Conservation (phyloP, 2,888 invertebrate species). For the Plebejus anna region DNA sequence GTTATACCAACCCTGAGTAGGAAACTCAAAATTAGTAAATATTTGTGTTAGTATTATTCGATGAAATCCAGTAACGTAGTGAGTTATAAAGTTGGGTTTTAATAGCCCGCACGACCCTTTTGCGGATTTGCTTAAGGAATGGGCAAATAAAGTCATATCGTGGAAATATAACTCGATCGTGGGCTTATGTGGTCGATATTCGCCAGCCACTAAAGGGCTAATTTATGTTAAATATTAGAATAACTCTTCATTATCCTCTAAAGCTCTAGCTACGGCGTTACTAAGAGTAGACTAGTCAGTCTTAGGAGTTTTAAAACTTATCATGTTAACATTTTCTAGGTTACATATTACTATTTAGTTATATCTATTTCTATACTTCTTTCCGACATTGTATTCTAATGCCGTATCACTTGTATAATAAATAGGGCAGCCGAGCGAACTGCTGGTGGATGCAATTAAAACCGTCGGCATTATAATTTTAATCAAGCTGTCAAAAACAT, state of each 20-base stretch:
- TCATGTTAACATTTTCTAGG: too few relatives aligned
- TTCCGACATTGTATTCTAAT: not conserved
- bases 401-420: not conserved
- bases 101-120: constrained; percentile 17
- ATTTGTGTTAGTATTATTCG: constrained; percentile 11
- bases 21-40: not conserved
- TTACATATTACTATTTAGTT: too few relatives aligned
- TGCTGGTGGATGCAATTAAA: not conserved
- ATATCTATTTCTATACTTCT: not conserved
- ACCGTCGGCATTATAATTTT: not conserved
- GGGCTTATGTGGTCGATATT: constrained; percentile 12
- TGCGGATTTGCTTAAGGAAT: constrained; percentile 31
- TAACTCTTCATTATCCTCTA: not conserved
- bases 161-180: constrained; percentile 27
- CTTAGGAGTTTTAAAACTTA: too few relatives aligned
- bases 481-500: constrained; percentile 13
- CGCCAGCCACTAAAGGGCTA: not conserved
- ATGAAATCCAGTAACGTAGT: constrained; percentile 8
- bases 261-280: not conserved
- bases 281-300: not conserved
- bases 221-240: constrained; percentile 1
- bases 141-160: constrained; percentile 30
- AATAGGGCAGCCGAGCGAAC: not conserved
- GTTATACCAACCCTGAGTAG: not conserved
- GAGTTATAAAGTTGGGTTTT: constrained; percentile 25